Evolutionary conservation across 2,113 vertebrate species (phyloP).

Genomic region (Salvelinus fontinalis): DNA sequence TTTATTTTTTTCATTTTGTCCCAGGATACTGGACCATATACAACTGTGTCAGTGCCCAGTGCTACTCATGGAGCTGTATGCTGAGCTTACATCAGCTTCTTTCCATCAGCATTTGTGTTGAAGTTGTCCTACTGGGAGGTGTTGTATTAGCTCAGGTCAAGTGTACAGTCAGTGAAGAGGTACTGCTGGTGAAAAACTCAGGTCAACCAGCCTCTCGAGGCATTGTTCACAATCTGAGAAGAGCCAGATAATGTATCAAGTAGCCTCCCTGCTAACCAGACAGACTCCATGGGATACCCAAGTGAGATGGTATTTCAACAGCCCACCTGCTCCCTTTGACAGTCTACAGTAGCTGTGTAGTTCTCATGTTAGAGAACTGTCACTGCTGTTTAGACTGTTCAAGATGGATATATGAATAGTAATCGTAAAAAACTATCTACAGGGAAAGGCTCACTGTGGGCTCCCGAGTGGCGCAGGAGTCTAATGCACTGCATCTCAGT

Average conservation of each 20-base stretch:
- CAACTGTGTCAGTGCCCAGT: slow-evolving; percentile 9
- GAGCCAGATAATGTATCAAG: slow-evolving; percentile 55
- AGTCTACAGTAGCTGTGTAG: slow-evolving; percentile 10
- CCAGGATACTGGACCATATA: slow-evolving; percentile 19
- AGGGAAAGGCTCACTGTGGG: neutral
- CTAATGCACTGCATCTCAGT: no score
- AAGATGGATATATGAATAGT: neutral
- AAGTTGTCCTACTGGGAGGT: slow-evolving; percentile 14
- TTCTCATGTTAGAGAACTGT: slow-evolving; percentile 28
- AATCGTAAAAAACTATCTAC: neutral
- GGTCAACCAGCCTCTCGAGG: slow-evolving; percentile 43
- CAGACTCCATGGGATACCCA: slow-evolving; percentile 25
- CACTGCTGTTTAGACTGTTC: slow-evolving; percentile 9
- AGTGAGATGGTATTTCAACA: slow-evolving; percentile 44
- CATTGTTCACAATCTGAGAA: slow-evolving; percentile 63
- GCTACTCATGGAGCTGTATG: slow-evolving; percentile 19
- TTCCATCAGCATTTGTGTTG: slow-evolving; percentile 7
- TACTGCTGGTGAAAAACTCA: slow-evolving; percentile 44
- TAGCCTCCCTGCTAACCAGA: slow-evolving; percentile 57
- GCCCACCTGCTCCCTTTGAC: neutral
- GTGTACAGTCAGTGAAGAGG: slow-evolving; percentile 26
- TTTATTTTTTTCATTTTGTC: neutral
- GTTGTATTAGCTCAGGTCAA: slow-evolving; percentile 22
- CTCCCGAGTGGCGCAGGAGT: no score
- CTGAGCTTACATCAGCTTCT: slow-evolving; percentile 24